Base-by-base conservation (phyloP, 2,797 vertebrate genomes). In the Oreonectes daqikongensis region DNA sequence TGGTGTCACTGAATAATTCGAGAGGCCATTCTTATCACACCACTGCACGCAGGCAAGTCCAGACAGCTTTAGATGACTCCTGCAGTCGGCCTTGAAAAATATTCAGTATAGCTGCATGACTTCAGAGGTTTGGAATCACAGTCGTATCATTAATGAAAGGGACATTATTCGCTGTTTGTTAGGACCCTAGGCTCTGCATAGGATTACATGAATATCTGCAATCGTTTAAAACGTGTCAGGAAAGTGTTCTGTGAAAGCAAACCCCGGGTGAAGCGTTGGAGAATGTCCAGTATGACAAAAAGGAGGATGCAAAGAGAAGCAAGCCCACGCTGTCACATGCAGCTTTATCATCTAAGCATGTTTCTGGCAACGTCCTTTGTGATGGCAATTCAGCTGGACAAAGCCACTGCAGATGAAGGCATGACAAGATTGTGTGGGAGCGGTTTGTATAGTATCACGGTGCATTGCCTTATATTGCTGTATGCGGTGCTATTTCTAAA, bases 91-190 rank as follows among this genome's bases (percentile, higher is more conserved):
- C 12, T 46, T 57, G 46, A 35, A 48, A 42, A 81, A 67, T 88
- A 82, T 84, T 83, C 86, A 88, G 87, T 87, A 86, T 84, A 82
- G 85, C 84, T 82, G 79, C 82, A 85, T 92, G 89, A 92, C 87
- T 89, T 90, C 85, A 89, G 86, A 86, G 77, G 81, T 88, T 84
- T 87, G 85, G 86, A 89, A 89, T 87, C 87, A 86, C 86, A 87
- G 88, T 89, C 86, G 83, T 85, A 87, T 90, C 87, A 87, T 90
- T 90, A 89, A 86, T 90, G 87, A 92, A 91, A 90, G 89, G 89
- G 84, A 74, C 42, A 44, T 28, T 22, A 42, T 42, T 65, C 42
- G 35, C 24, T 38, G 48, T 72, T 68, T 73, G 9, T 52, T 42
- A 5, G 17, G 12, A 18, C 42, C 30, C 30, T 30, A 30, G 30